Base-by-base conservation (phyloP, 1,140 invertebrate genomes). In the Rhagoletis pomonella region DNA sequence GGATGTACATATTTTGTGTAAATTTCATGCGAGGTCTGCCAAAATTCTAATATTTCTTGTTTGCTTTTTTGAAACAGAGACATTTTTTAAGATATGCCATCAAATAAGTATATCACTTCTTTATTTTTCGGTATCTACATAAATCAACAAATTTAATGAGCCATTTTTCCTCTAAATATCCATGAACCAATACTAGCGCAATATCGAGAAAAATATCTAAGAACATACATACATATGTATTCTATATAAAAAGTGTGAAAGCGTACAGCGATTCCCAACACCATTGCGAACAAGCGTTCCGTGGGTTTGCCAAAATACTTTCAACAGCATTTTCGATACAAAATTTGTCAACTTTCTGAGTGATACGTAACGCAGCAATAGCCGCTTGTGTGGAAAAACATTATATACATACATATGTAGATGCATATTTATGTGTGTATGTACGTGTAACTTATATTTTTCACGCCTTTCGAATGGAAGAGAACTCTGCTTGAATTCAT, bases 311-410 rank as follows among this genome's bases (percentile, higher is more conserved):
- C 64, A 67, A 67, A 67, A 67, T 67, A 29, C 64, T 67, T 67
- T 39, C 64, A 67, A 81, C 42, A 85, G 58, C 19, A 12, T 60
- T 58, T 85, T 85, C n/a, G 1, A 84, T 84, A 85, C 19, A 65
- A 58, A 73, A 85, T 29, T 59, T 85, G 81, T 85, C 81, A 85
- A 85, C 81, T 55, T 60, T 85, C 58, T 85, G 81, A 85, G 81
- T 85, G 81, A 85, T 85, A 85, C 47, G 81, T 85, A 29, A 50
- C 29, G 77, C 77, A 84, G 4, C 29, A 67, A 39, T 14, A 7
- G 4, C 19, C n/a, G 12, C 67, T n/a, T 29, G 29, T 29, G 29
- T 67, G 17, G 6, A 67, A 19, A 50, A 14, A 29, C 50, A 81
- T n/a, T 19, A 50, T 17, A 50, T n/a, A 50, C 17, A 55, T 77